Evolutionary conservation across 1,140 invertebrate species (phyloP), one percentile per base, ranked within the genome.

Genomic region (Listronotus bonariensis): DNA sequence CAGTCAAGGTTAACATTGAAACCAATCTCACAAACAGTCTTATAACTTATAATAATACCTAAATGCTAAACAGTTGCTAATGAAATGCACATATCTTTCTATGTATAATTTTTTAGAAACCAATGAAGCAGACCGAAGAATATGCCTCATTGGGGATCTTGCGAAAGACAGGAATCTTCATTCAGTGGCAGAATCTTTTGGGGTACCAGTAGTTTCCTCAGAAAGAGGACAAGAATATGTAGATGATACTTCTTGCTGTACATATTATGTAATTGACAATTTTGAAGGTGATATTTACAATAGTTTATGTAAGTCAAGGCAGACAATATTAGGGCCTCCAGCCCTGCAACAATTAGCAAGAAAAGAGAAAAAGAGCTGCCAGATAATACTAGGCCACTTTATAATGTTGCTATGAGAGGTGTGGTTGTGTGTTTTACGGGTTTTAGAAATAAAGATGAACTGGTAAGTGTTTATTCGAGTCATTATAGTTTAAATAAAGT

Each of bases 401-500:
- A 91, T 80, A 92, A 90, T 78, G 85, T 89, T 71, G 85, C 92
- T 32, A 96, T 96, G 92, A 84, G 86, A 68, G 90, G 91, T 51
- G 85, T 90, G 17, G 86, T 94, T 75, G 86, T 95, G 68, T 94
- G 92, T 78, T 95, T 96, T 81, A 95, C 92, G 43, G 93, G 93
- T 54, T 95, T 96, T 78, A 83, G 91, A 68, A 88, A 89, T 74
- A 92, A 92, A 77, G 90, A 92, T 80, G 90, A 94, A 84, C 81
- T 95, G 83, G 92, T 92, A 79, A 87, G 82, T 64, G 32, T 42
- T 15, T 61, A 51, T n/a, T 26, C 43, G n/a, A 43, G 2, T 18
- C 3, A 31, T 57, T 46, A 38, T 65, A 10, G 36, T 26, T 18
- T 31, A 12, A 15, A 5, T 26, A 26, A 3, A 45, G 17, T 17